Base-by-base conservation (phyloP, 2,797 vertebrate genomes). In the Denticeps clupeoides region DNA sequence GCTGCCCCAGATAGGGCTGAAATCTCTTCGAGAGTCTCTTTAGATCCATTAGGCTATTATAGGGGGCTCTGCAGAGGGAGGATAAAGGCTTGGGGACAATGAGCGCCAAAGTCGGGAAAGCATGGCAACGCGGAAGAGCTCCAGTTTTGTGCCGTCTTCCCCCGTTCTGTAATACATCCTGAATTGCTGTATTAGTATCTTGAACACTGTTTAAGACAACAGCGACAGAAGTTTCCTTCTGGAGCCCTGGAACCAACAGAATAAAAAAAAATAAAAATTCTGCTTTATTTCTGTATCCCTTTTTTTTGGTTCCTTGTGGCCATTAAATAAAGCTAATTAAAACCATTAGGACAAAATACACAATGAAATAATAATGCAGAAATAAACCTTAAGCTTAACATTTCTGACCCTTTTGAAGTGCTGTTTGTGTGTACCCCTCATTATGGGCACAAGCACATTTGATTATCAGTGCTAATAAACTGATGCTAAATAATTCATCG, bases 1-100 rank as follows among this genome's bases (percentile, higher is more conserved):
- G 7, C 23, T 25, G 24, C 7, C 15, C 38, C 16, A 24, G 32
- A 33, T 33, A 43, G 28, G 27, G 3, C 33, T 15, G 44, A 27
- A 21, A 26, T 51, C 25, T 16, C 25, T 9, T 22, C 33, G 22
- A 27, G 9, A 18, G 41, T 5, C 32, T 59, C 45, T 59, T 41
- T 37, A 41, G 32, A 37, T 55, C 57, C 46, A 56, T 58, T 60
- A 55, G 27, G 38, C 41, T 33, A 4, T 55, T 51, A 49, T n/a
- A 23, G 44, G 31, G 24, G 26, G 11, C 12, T 41, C 27, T 50
- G 21, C 13, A 8, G 15, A 24, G 21, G 13, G 16, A 27, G 11
- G 33, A 51, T 54, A 26, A 56, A 54, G 49, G 45, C 31, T 41
- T 35, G 45, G 43, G 5, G 26, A 33, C 10, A 32, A 25, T 5